Percentiles rank a stretch among this genome's conserved stretches.
phyloP scores from a whole-genome alignment of 2,113 vertebrate genomes.

The Boleophthalmus pectinirostris region DNA sequence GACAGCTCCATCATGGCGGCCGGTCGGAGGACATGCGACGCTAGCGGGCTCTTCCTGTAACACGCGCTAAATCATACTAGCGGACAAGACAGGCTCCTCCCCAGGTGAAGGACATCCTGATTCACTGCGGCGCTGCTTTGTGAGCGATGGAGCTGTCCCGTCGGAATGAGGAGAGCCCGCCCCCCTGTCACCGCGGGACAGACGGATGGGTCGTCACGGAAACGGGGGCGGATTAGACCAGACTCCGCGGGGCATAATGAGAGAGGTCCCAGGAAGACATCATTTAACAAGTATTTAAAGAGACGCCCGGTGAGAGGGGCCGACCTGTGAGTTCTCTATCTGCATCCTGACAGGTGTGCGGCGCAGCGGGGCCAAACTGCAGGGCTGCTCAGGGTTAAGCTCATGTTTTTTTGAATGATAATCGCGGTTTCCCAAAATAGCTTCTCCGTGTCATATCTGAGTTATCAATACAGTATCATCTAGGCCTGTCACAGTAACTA shows the following conservation, averaged over 20 bases:
- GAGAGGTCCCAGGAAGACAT: constrained; percentile 65
- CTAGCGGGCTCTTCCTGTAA: constrained; percentile 56
- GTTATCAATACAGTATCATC: too few species aligned
- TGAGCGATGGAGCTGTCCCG: constrained; percentile 65
- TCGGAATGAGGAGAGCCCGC: constrained; percentile 60
- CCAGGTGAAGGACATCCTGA: constrained; percentile 70
- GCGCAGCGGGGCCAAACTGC: constrained; percentile 21
- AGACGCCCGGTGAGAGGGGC: constrained; percentile 55
- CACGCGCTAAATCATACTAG: constrained; percentile 54
- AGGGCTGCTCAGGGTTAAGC: background rate
- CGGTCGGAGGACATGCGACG: constrained; percentile 33
- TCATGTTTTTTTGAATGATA: background rate
- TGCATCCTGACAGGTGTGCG: constrained; percentile 37
- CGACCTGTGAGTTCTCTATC: constrained; percentile 62
- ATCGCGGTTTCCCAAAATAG: background rate
- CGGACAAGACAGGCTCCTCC: constrained; percentile 62
- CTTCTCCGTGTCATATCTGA: background rate
- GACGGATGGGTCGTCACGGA: constrained; percentile 62
- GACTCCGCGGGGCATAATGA: constrained; percentile 64
- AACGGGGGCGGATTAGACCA: constrained; percentile 61
- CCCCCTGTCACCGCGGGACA: constrained; percentile 64
- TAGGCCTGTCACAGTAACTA: too few species aligned
- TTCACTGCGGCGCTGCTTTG: constrained; percentile 59
- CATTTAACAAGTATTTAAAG: constrained; percentile 63
- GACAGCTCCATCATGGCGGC: constrained; percentile 12